These are phyloP conservation scores for Tragelaphus strepsiceros DNA, from an alignment of 2,113 vertebrate species.

Conservation along the genomic window DNA sequence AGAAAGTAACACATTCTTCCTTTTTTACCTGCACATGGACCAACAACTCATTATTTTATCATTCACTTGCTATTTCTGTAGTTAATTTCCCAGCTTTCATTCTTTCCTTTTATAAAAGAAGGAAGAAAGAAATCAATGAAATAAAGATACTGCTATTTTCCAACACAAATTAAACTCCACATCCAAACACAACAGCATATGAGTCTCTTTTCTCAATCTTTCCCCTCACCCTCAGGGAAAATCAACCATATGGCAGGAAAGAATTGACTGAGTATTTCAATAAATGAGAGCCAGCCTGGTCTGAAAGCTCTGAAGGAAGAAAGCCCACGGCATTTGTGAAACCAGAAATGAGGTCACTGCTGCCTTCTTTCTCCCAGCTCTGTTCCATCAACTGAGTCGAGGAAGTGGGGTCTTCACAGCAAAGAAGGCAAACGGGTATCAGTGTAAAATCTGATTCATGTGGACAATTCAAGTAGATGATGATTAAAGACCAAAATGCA, in stretches of 20 bases:
- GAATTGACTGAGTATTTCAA: background rate
- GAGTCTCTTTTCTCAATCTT: background rate
- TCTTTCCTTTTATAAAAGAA: constrained; percentile 23
- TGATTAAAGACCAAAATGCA: background rate
- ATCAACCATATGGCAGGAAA: constrained; percentile 21
- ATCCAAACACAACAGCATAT: constrained; percentile 38
- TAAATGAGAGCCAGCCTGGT: background rate
- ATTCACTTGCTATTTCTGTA: constrained; percentile 32
- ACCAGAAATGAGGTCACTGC: background rate
- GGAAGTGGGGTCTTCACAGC: background rate
- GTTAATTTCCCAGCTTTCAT: constrained; percentile 25
- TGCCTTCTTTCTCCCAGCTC: background rate
- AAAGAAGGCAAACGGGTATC: background rate
- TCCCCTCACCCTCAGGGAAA: background rate
- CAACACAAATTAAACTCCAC: constrained; percentile 39
- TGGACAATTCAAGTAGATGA: background rate
- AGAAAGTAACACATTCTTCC: background rate
- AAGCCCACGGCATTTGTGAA: background rate
- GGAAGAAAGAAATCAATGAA: constrained; percentile 39
- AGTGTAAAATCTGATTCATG: background rate
- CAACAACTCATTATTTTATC: constrained; percentile 37
- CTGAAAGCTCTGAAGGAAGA: background rate
- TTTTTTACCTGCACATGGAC: background rate
- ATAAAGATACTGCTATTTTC: constrained; percentile 50
- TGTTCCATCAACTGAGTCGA: background rate